A percentile compares a stretch with the other conserved stretches of the same genome.
phyloP scores from a whole-genome alignment of 2,113 vertebrate genomes.

The Noturus placidus region DNA sequence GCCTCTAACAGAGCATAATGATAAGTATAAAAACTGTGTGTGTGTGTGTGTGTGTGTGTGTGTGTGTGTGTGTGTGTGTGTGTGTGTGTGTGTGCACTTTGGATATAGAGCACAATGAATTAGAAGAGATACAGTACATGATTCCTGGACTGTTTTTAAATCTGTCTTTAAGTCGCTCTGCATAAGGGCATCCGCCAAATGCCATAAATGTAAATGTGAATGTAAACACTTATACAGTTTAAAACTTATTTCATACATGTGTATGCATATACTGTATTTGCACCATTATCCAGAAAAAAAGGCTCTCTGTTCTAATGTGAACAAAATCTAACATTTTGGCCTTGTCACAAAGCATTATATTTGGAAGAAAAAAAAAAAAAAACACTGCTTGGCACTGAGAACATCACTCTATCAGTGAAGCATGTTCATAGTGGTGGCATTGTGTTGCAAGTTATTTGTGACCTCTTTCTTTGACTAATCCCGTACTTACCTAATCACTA shows the following conservation, averaged over 20 bases:
- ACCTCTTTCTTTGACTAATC: not conserved
- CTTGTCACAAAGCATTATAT: not conserved
- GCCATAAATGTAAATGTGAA: no score
- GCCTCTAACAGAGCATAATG: conserved; percentile 23
- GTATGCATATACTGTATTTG: not conserved
- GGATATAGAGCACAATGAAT: not conserved
- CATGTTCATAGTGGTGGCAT: not conserved
- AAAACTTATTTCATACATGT: not conserved
- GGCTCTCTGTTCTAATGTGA: not conserved
- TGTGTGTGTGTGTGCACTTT: not conserved
- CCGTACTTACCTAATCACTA: not conserved
- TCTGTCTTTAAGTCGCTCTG: not conserved
- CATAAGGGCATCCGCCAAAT: no score
- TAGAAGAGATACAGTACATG: not conserved
- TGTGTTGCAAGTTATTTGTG: not conserved
- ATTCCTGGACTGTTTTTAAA: not conserved
- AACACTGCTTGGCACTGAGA: not conserved
- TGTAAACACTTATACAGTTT: not conserved
- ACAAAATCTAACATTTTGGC: not conserved
- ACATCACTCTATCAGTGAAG: not conserved
- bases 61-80: not conserved
- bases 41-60: conserved; percentile 23
- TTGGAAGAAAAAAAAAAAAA: not conserved
- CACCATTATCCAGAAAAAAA: not conserved
- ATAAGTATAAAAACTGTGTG: conserved; percentile 11